phyloP scores from a whole-genome alignment of 2,797 vertebrate species.

The Lagodon rhomboides region DNA sequence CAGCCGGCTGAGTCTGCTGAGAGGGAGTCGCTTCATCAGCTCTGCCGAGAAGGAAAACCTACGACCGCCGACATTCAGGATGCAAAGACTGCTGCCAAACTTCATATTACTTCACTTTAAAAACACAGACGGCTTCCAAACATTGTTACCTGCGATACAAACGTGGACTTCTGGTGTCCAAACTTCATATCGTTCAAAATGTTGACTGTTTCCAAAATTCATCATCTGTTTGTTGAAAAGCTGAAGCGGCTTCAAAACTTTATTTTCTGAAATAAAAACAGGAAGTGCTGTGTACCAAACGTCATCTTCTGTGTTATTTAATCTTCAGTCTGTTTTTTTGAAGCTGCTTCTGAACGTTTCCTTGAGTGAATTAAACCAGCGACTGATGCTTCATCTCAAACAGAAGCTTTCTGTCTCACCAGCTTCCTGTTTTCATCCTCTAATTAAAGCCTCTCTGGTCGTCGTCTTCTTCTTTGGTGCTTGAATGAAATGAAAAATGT shows the following conservation, averaged over 20 bases:
- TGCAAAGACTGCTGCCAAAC: slow-evolving; percentile 81
- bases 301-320: too few species aligned
- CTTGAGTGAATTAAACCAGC: too few species aligned
- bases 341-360: neutral
- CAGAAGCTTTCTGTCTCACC: neutral
- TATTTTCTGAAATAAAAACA: neutral
- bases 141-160: too few species aligned
- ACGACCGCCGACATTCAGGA: slow-evolving; percentile 94
- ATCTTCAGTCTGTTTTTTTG: too few species aligned
- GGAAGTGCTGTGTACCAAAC: too few species aligned
- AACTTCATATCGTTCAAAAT: neutral
- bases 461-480: neutral
- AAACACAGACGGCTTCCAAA: neutral
- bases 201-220: neutral
- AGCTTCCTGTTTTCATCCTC: neutral
- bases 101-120: slow-evolving; percentile 73
- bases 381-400: neutral
- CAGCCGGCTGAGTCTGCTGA: slow-evolving; percentile 92
- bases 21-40: slow-evolving; percentile 93
- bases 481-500: neutral
- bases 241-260: neutral
- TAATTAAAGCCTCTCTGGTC: neutral
- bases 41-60: slow-evolving; percentile 92
- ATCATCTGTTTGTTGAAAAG: neutral
- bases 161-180: neutral